Conservation (phyloP, 1,140 invertebrate species). For the Drosophila quadrilineata region DNA sequence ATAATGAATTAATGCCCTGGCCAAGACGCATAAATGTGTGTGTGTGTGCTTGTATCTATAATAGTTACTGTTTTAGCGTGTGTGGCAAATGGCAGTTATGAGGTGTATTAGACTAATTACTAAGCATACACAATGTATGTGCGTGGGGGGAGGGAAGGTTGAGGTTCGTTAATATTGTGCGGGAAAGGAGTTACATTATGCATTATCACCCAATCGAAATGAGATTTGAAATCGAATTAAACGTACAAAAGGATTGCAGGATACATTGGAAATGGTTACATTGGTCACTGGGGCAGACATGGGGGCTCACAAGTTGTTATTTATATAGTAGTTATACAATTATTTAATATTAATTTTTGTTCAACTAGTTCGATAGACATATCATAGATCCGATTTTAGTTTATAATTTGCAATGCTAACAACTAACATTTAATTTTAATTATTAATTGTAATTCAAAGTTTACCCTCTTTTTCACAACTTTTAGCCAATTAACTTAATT, state of each 20-base stretch:
- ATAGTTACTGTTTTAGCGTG: constrained; percentile 45
- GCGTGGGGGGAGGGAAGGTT: not conserved
- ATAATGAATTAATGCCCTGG: constrained; percentile 53
- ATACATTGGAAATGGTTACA: constrained; percentile 8
- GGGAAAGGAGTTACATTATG: constrained; percentile 12
- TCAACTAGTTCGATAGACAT: constrained; percentile 17
- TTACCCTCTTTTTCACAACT: constrained; percentile 48
- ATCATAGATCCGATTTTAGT: constrained; percentile 20
- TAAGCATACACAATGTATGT: constrained; percentile 14
- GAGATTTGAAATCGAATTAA: constrained; percentile 13
- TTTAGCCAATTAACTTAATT: constrained; percentile 65
- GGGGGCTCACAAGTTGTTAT: constrained; percentile 9
- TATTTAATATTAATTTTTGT: not conserved
- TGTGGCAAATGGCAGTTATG: constrained; percentile 72
- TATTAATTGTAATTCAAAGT: constrained; percentile 36
- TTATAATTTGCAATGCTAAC: constrained; percentile 55
- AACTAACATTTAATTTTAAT: constrained; percentile 69
- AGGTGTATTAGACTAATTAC: constrained; percentile 45
- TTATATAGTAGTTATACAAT: constrained; percentile 10
- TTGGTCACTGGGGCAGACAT: constrained; percentile 41
- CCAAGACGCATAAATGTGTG: constrained; percentile 46
- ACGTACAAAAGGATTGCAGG: constrained; percentile 7
- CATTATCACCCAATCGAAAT: constrained; percentile 20
- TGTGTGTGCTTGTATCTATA: constrained; percentile 28
- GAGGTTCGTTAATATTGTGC: not conserved